Conservation (phyloP, 2,113 vertebrate species). For the Poicephalus meyeri region DNA sequence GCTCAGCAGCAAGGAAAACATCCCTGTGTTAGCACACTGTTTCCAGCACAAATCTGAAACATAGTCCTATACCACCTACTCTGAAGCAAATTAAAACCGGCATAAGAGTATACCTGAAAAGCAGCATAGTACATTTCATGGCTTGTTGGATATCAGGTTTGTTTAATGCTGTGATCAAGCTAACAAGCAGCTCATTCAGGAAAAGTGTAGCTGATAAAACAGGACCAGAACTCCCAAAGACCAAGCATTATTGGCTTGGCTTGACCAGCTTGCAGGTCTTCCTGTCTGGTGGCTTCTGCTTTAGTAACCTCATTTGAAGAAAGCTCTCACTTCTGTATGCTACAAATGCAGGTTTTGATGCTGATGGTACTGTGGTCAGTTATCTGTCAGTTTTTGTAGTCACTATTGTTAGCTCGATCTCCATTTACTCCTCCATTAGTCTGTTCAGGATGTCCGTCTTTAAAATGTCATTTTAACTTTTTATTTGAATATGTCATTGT, state of each 20-base stretch:
- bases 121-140: fast-evolving
- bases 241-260: background rate
- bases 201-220: background rate
- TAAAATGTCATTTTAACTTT: background rate
- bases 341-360: background rate
- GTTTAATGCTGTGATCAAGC: background rate
- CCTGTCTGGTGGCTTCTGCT: background rate
- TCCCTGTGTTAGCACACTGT: background rate
- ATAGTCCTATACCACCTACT: background rate
- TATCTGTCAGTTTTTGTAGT: background rate
- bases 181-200: background rate
- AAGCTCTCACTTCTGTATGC: background rate
- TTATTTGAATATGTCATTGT: background rate
- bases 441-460: background rate
- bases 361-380: background rate
- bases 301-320: background rate
- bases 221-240: background rate
- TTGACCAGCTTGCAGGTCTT: background rate
- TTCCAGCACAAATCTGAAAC: background rate
- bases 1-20: background rate
- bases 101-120: background rate
- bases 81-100: background rate
- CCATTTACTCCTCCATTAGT: background rate
- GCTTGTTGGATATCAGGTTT: background rate
- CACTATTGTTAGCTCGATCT: background rate